Base-by-base conservation (phyloP, 2,797 vertebrate species). In the Aeoliscus strigatus region DNA sequence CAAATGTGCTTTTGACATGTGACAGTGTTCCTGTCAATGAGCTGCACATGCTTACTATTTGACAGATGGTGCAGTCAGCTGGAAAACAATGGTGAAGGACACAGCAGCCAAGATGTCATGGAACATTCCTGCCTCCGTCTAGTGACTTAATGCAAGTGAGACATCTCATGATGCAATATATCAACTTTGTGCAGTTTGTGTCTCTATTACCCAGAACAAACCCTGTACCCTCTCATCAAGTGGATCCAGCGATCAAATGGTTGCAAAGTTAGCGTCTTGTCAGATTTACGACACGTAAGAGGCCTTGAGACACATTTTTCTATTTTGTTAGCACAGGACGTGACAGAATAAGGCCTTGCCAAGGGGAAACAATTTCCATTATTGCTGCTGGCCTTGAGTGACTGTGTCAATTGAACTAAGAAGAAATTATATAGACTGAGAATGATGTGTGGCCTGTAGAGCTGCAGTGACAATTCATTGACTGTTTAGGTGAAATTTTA, bases 1-100 rank as follows among this genome's bases (percentile, higher is more conserved):
- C 37, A 51, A 34, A 38, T 25, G 23, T 9, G 11, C 21, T 18
- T 49, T 28, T 63, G 58, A 65, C 65, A 64, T 30, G 63, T 48
- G 38, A 53, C 70, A 43, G 53, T 24, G 47, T 66, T 51, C 23
- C 23, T 49, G 65, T 60, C 70, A 70, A 26, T 60, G 55, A 75
- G 58, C 64, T 39, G 33, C 15, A 25, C 18, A 29, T 36, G 51
- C 47, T 32, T 47, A 51, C 60, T 45, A 39, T 13, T 60, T 77
- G 80, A 84, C 81, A 80, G 80, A 84, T 82, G 75, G 78, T 31
- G 47, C 25, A 27, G 65, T 68, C 74, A 74, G 67, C 70, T 70
- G 46, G 56, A 81, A 79, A 78, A 79, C 75, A 71, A 66, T 44
- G 51, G 60, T 41, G 79, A 81, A 84, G 80, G 79, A 73, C 77